Evolutionary conservation across 2,797 vertebrate species (phyloP), one percentile per base, ranked within the genome.

Genomic region (Helicolenus hilgendorfi): DNA sequence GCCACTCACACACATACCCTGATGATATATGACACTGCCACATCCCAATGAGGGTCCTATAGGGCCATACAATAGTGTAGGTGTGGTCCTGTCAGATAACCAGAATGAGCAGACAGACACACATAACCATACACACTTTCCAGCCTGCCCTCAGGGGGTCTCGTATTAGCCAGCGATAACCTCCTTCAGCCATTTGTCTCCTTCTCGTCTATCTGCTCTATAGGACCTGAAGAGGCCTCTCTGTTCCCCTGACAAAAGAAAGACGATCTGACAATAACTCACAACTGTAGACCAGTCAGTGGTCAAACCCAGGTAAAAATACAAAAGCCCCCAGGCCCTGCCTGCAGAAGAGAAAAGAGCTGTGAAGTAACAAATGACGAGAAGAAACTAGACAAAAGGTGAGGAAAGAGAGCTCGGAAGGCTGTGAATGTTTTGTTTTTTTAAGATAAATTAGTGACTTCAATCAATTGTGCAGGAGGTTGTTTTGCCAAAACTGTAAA

Each of bases 81-180:
- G 96, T 94, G 96, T 94, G 94, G 93, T 73, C 69, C 72, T 83
- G 82, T 87, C 84, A 89, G 90, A 92, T 84, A 81, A 87, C 72
- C 72, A 87, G 49, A 92, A 83, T 59, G 62, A 72, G 76, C 70
- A 80, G 79, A 70, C 83, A 81, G 77, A 86, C 85, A 89, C 85
- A 88, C 60, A 89, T 38, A 92, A 77, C 72, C 72, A 59, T 68
- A 88, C 85, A 92, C 72, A 81, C 83, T 88, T 73, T 81, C 22
- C 71, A 36, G 77, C 22, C 55, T 59, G 58, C 79, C 86, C 77
- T 81, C 74, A 31, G 89, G 88, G 77, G 77, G 24, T 86, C 93
- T 83, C 56, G 20, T 45, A 85, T 88, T 69, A 87, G 62, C 73
- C 68, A 26, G 64, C 1, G 81, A 95, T 87, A 87, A 92, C 89